These are phyloP conservation scores for Ditula angustiorana DNA, from an alignment of 2,888 invertebrate genomes.

Conservation along the genomic window DNA sequence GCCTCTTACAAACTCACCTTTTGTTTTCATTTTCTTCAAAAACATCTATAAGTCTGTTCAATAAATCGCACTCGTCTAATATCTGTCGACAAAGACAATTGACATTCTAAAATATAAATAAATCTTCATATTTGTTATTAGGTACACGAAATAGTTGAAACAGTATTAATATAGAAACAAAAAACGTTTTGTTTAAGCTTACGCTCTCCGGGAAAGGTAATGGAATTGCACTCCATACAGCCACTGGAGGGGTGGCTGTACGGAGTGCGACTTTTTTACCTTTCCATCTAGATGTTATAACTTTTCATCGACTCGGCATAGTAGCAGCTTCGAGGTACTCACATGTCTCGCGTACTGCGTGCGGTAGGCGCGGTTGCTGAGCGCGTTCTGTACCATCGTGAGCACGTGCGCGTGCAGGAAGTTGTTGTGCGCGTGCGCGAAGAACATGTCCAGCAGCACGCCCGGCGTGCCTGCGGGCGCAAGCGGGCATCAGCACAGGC, in stretches of 20 bases:
- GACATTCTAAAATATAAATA: no score
- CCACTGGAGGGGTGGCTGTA: no score
- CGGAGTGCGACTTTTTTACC: no score
- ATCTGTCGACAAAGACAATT: constrained; percentile 83
- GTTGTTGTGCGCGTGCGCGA: constrained; percentile 96
- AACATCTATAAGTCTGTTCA: constrained; percentile 92
- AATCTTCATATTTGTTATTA: no score
- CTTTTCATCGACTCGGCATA: no score
- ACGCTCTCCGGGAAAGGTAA: no score
- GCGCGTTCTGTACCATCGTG: constrained; percentile 90
- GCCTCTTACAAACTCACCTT: constrained; percentile 86
- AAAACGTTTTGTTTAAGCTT: no score
- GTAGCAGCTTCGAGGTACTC: constrained; percentile 45
- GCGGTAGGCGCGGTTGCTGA: constrained; percentile 66
- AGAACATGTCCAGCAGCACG: constrained; percentile 93
- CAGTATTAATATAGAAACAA: no score
- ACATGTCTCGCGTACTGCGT: constrained; percentile 55
- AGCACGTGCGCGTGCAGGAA: constrained; percentile 97
- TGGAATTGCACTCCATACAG: no score
- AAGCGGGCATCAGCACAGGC: background rate
- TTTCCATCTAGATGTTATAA: no score
- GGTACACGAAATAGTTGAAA: no score
- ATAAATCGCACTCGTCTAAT: constrained; percentile 91
- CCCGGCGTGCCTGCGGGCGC: constrained; percentile 81
- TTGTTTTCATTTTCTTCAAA: constrained; percentile 92